These are phyloP conservation scores for Octodonta nipae DNA, from an alignment of 2,888 invertebrate species.

Conservation along the genomic window DNA sequence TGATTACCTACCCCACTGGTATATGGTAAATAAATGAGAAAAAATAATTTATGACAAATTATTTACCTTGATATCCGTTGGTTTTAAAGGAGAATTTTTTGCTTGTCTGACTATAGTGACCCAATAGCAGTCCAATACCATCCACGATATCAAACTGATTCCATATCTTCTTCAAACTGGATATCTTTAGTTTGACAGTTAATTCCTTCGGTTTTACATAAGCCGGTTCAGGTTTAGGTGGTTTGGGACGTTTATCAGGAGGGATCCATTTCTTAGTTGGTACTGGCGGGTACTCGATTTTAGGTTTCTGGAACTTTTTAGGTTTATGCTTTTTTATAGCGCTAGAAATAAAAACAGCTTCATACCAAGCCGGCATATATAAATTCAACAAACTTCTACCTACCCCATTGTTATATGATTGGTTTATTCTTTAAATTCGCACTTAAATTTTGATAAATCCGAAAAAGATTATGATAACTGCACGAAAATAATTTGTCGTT, in stretches of 20 bases:
- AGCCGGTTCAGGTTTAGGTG: conserved; percentile 18
- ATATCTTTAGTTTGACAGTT: conserved; percentile 22
- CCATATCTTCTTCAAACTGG: conserved; percentile 29
- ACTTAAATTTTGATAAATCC: too few species aligned
- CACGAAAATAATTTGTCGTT: too few species aligned
- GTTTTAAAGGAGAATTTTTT: conserved; percentile 23
- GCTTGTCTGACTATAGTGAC: conserved; percentile 25
- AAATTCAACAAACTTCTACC: too few species aligned
- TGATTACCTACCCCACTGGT: too few species aligned
- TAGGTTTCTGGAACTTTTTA: conserved; percentile 15
- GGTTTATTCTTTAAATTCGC: too few species aligned
- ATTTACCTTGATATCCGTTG: conserved; percentile 30
- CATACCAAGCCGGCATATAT: too few species aligned
- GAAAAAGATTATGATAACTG: too few species aligned
- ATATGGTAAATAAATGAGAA: too few species aligned
- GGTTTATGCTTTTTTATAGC: conserved; percentile 9
- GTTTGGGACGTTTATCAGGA: conserved; percentile 22
- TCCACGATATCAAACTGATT: conserved; percentile 22
- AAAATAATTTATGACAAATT: too few species aligned
- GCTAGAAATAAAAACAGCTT: conserved; percentile 7
- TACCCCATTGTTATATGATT: too few species aligned
- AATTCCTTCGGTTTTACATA: conserved; percentile 25
- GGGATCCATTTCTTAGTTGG: conserved; percentile 31
- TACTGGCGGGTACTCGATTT: conserved; percentile 30
- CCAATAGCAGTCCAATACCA: conserved; percentile 23